phyloP scores from a whole-genome alignment of 2,888 invertebrate genomes.

The Lathronympha strigana region DNA sequence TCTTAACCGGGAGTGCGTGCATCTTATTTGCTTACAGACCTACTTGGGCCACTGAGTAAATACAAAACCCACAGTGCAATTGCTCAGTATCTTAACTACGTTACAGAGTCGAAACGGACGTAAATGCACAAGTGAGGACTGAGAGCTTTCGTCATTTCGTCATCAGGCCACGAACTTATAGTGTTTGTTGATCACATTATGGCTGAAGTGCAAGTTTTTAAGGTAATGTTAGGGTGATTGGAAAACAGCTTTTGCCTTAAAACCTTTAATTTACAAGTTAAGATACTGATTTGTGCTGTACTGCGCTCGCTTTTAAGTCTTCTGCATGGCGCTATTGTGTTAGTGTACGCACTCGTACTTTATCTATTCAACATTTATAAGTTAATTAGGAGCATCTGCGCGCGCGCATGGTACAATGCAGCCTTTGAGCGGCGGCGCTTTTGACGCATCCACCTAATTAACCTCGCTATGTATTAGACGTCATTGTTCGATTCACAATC shows the following conservation, averaged over 20 bases:
- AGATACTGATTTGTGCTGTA: not conserved
- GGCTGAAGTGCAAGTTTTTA: too few relatives aligned
- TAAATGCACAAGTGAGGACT: conserved; percentile 2
- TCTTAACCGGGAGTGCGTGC: conserved; percentile 19
- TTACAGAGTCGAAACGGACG: not conserved
- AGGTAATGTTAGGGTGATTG: too few relatives aligned
- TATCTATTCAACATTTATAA: conserved; percentile 62
- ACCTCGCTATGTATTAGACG: conserved; percentile 56
- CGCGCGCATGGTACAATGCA: conserved; percentile 68
- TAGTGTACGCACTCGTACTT: conserved; percentile 50
- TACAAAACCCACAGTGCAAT: conserved; percentile 32
- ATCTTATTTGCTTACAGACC: conserved; percentile 31
- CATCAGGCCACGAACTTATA: too few relatives aligned
- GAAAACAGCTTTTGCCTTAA: not conserved
- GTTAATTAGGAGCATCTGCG: conserved; percentile 70
- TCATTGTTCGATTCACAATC: conserved; percentile 53
- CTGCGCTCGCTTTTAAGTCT: conserved; percentile 4
- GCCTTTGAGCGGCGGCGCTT: conserved; percentile 71
- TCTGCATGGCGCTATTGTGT: conserved; percentile 54
- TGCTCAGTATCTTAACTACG: conserved; percentile 37
- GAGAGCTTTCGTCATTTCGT: not conserved
- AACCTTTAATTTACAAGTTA: not conserved
- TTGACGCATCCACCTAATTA: conserved; percentile 64
- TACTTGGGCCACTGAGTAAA: conserved; percentile 28
- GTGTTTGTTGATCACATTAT: too few relatives aligned